phyloP scores from a whole-genome alignment of 2,888 invertebrate species.

The Incurvaria masculella region DNA sequence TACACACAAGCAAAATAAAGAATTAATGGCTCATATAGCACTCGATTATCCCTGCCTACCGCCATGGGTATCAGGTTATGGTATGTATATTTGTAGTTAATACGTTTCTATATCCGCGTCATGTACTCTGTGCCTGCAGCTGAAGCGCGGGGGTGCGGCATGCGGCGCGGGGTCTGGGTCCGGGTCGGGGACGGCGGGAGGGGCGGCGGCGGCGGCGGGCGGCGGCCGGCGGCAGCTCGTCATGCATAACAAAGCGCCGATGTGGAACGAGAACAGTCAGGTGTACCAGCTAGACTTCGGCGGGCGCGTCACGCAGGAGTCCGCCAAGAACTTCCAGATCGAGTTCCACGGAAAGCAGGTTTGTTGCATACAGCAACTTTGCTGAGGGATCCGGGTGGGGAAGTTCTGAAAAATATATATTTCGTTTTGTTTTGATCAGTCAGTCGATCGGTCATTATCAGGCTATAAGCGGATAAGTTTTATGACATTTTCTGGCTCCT shows the following conservation, averaged over 20 bases:
- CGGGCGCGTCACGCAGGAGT: constrained; percentile 97
- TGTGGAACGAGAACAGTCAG: constrained; percentile 99
- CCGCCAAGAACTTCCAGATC: constrained; percentile 99
- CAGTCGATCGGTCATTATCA: no score
- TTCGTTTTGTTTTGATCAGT: no score
- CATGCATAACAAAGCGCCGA: constrained; percentile 95
- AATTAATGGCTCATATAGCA: no score
- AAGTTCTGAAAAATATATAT: no score
- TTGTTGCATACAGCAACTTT: no score
- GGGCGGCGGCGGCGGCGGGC: constrained; percentile 23
- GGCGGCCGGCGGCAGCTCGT: constrained; percentile 71
- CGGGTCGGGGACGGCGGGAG: constrained; percentile 17
- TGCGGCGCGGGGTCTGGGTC: constrained; percentile 19
- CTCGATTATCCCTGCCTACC: no score
- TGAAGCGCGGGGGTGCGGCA: constrained; percentile 61
- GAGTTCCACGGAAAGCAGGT: constrained; percentile 97
- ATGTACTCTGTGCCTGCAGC: constrained; percentile 55
- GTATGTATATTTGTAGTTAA: no score
- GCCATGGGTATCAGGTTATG: no score
- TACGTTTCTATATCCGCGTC: background rate
- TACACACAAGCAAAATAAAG: no score
- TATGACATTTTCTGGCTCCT: no score
- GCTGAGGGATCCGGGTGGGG: no score
- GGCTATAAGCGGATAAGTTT: no score
- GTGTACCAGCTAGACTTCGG: constrained; percentile 99